phyloP scores from a whole-genome alignment of 1,140 invertebrate genomes.

The Proctacanthus coquilletti region DNA sequence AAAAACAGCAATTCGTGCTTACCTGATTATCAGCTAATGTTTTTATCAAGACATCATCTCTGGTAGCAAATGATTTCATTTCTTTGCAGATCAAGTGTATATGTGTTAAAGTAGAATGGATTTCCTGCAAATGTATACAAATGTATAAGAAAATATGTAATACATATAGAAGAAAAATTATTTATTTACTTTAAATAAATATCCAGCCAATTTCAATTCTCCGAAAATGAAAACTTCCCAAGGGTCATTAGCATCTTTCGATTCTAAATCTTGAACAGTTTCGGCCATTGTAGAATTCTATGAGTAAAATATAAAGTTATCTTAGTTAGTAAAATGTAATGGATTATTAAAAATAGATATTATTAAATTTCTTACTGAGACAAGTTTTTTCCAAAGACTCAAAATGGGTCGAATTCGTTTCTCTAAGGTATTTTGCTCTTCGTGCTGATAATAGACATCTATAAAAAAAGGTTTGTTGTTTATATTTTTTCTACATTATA shows the following conservation, averaged over 20 bases:
- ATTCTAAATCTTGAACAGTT: too few species aligned
- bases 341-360: too few species aligned
- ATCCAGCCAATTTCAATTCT: constrained; percentile 15
- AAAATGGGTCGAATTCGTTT: constrained; percentile 48
- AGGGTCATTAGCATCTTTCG: constrained; percentile 37
- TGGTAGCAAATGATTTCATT: too few species aligned
- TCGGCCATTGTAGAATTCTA: too few species aligned
- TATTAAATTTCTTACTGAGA: background rate
- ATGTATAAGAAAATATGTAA: background rate
- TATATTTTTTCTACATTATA: constrained; percentile 8
- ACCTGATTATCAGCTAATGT: constrained; percentile 39
- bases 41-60: too few species aligned
- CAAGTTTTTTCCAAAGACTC: constrained; percentile 53
- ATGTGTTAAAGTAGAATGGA: constrained; percentile 18
- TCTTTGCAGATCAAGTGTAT: constrained; percentile 18
- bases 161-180: background rate
- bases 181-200: constrained; percentile 10
- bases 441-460: constrained; percentile 16
- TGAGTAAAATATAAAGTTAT: too few species aligned
- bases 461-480: constrained; percentile 4
- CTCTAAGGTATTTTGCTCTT: constrained; percentile 32
- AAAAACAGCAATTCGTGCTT: too few species aligned
- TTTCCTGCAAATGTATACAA: constrained; percentile 5
- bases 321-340: too few species aligned
- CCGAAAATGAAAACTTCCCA: constrained; percentile 35